Evolutionary conservation across 2,113 vertebrate species (phyloP).

Genomic region (Pongo abelii): DNA sequence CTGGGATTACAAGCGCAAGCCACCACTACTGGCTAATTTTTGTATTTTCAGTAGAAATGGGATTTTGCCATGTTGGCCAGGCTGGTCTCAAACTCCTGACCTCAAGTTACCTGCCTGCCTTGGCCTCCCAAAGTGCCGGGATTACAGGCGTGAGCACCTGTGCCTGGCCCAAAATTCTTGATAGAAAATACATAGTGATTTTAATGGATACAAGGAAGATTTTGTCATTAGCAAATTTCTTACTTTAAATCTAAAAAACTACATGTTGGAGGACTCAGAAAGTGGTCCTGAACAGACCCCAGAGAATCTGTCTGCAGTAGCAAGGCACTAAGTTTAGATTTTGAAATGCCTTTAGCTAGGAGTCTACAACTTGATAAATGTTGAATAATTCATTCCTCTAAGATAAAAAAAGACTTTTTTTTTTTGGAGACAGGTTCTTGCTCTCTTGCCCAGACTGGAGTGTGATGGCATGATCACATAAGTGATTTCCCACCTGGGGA

Average conservation of each 20-base stretch:
- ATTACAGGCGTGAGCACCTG: background rate
- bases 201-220: background rate
- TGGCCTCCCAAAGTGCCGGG: background rate
- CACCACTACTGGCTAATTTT: too few species aligned
- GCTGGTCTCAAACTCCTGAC: background rate
- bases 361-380: background rate
- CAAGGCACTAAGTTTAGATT: background rate
- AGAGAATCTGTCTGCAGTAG: background rate
- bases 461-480: too few species aligned
- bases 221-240: constrained; percentile 16
- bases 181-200: constrained; percentile 21
- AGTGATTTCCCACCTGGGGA: too few species aligned
- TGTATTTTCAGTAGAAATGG: background rate
- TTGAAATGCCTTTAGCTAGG: background rate
- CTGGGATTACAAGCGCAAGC: too few species aligned
- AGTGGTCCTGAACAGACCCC: background rate
- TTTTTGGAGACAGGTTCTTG: too few species aligned
- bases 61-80: background rate
- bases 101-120: background rate
- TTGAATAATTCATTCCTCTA: constrained; percentile 10
- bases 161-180: background rate
- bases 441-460: too few species aligned
- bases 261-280: background rate
- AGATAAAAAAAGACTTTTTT: too few species aligned
- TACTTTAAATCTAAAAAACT: background rate